Evolutionary conservation across 2,113 vertebrate species (phyloP), one percentile per base, ranked within the genome.

Genomic region (Tamias sibiricus): DNA sequence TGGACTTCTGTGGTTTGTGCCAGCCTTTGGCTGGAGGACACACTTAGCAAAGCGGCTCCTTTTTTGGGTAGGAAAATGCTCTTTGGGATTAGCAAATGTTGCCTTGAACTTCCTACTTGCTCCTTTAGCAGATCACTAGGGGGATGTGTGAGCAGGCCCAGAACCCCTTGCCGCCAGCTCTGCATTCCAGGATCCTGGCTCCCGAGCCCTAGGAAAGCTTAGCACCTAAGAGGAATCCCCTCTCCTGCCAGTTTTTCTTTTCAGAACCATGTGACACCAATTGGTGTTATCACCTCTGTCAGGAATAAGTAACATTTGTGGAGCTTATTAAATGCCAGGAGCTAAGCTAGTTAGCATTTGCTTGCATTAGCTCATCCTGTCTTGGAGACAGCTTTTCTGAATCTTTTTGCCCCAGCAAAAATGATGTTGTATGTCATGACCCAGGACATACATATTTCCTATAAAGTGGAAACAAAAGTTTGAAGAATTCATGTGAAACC

Each of bases 31-130:
- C 57, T 93, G 37, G 35, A 93, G 62, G 83, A 52, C 83, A 0
- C 6, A 87, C 94, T 94, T 42, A 62, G 88, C 64, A 84, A 42
- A 96, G 95, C 4, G 88, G 79, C 96, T 98, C 98, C 98, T 98
- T 98, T 98, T 98, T 98, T 96, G 98, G 98, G 66, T 97, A 97
- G 98, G 98, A 98, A 98, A 98, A 98, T 95, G 82, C 97, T 97
- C 87, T 95, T 93, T 95, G 97, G 87, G 66, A 12, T 87, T 98
- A 97, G 92, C 96, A 96, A 93, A 69, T 79, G 96, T 74, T 44
- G 28, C 91, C 86, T 86, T 96, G 8, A 28, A 96, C 98, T 98
- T 97, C 94, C 32, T 0, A 3, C 35, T 95, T 71, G 44, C 0
- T 93, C 69, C 49, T 85, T 92, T 35, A 96, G 92, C 95, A 91